Evolutionary conservation across 2,888 invertebrate genomes (phyloP).

Genomic region (Vanessa cardui): DNA sequence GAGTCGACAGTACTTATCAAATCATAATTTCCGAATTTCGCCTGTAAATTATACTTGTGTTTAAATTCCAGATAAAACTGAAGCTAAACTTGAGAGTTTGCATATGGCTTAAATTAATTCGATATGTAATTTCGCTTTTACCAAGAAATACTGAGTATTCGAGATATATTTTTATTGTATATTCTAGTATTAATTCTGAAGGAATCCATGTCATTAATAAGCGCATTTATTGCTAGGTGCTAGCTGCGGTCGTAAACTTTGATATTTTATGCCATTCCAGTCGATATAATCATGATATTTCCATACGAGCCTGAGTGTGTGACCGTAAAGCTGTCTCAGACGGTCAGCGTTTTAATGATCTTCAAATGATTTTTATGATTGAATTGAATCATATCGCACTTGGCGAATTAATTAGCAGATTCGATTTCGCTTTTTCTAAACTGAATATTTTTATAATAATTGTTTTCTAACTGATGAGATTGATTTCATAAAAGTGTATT

Average conservation of each 20-base stretch:
- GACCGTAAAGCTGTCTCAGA: slow-evolving; percentile 35
- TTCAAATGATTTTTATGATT: neutral
- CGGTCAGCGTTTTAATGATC: slow-evolving; percentile 13
- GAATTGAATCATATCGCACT: neutral
- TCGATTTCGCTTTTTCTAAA: neutral
- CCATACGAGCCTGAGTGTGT: slow-evolving; percentile 43
- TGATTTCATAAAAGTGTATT: neutral
- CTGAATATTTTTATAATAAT: neutral
- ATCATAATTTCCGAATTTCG: too few relatives aligned
- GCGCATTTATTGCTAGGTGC: slow-evolving; percentile 53
- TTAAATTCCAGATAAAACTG: too few relatives aligned
- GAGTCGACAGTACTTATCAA: too few relatives aligned
- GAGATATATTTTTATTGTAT: slow-evolving; percentile 30
- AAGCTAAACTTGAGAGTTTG: neutral
- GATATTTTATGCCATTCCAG: slow-evolving; percentile 50
- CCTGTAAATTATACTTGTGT: too few relatives aligned
- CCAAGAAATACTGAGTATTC: slow-evolving; percentile 12
- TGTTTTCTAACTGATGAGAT: too few relatives aligned
- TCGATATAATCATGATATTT: slow-evolving; percentile 52
- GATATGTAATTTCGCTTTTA: neutral
- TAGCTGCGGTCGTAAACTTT: slow-evolving; percentile 48
- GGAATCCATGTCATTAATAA: slow-evolving; percentile 49
- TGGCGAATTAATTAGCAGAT: neutral
- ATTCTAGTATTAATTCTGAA: slow-evolving; percentile 31
- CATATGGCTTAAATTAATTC: neutral